Percentiles rank a stretch among this genome's conserved stretches.
Evolutionary conservation across 2,797 vertebrate species (phyloP).

Genomic region (Lepilemur septentrionalis): DNA sequence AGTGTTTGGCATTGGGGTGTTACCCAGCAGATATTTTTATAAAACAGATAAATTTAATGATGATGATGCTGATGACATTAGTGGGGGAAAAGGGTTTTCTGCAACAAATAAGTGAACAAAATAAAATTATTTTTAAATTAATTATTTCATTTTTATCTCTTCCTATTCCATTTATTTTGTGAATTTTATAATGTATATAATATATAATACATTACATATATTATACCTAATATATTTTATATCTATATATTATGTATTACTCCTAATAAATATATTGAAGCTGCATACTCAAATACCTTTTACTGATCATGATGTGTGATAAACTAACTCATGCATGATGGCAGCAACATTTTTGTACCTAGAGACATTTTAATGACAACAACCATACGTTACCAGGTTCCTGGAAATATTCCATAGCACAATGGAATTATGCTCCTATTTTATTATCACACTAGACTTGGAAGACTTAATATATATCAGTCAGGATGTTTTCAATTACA

Average conservation of each 20-base stretch:
- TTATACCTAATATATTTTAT: background rate
- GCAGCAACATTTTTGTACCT: background rate
- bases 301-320: background rate
- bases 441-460: background rate
- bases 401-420: background rate
- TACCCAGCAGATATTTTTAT: background rate
- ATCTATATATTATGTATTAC: background rate
- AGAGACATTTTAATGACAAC: background rate
- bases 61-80: background rate
- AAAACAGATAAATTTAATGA: slow-evolving; percentile 29
- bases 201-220: background rate
- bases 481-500: background rate
- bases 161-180: background rate
- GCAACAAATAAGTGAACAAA: slow-evolving; percentile 21
- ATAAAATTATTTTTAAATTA: slow-evolving; percentile 30
- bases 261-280: background rate
- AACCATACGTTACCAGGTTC: background rate
- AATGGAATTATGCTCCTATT: background rate
- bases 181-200: background rate
- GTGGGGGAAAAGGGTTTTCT: background rate
- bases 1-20: background rate
- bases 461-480: background rate
- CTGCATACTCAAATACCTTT: background rate
- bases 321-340: background rate
- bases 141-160: background rate